Conservation (phyloP, 2,797 vertebrate species). For the Apogon hyalosoma region DNA sequence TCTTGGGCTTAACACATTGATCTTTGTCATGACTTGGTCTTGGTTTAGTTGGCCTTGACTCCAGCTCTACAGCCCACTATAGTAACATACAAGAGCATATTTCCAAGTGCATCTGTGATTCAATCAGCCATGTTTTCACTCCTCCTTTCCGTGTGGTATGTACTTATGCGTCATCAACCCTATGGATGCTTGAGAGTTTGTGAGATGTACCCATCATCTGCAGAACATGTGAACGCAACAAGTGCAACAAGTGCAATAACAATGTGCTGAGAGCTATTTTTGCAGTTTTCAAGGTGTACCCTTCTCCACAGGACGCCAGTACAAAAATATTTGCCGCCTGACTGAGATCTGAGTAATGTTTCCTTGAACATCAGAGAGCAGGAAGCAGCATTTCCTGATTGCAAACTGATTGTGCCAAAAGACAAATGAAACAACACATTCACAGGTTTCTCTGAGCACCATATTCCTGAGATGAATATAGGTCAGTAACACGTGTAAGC, state of each 20-base stretch:
- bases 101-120: too few relatives aligned
- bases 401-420: slow-evolving; percentile 29
- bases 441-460: not conserved
- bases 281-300: slow-evolving; percentile 4
- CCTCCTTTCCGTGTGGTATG: too few relatives aligned
- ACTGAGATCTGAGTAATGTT: slow-evolving; percentile 32
- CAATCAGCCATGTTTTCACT: too few relatives aligned
- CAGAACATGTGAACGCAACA: not conserved
- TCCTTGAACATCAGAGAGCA: slow-evolving; percentile 19
- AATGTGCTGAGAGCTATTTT: not conserved
- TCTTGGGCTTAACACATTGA: too few relatives aligned
- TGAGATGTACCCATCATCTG: not conserved
- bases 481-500: not conserved
- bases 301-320: slow-evolving; percentile 8
- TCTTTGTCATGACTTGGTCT: too few relatives aligned
- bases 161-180: not conserved
- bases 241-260: not conserved
- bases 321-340: slow-evolving; percentile 31
- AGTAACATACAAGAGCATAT: too few relatives aligned
- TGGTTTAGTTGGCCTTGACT: too few relatives aligned
- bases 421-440: slow-evolving; percentile 12
- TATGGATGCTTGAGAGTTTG: not conserved
- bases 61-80: too few relatives aligned
- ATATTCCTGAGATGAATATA: not conserved
- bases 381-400: slow-evolving; percentile 40